Evolutionary conservation across 2,113 vertebrate genomes (phyloP).

Genomic region (Pogona vitticeps): DNA sequence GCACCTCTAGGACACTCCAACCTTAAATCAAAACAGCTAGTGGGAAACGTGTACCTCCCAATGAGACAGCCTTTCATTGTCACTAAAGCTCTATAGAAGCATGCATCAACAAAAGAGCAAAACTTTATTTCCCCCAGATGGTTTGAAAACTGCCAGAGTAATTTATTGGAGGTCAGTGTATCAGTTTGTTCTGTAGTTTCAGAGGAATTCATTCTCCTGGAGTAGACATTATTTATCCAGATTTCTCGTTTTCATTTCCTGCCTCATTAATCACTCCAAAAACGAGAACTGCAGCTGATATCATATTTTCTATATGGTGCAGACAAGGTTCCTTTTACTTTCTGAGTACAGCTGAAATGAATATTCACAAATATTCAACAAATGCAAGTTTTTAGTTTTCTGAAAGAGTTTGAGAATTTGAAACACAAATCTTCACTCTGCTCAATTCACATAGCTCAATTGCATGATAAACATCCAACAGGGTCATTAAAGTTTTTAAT

Average conservation of each 20-base stretch:
- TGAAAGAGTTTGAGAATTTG: not conserved
- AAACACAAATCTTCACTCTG: not conserved
- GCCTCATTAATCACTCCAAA: slow-evolving; percentile 70
- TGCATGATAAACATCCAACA: too few relatives aligned
- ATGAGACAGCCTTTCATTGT: not conserved
- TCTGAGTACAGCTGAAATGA: not conserved
- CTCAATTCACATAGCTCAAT: too few relatives aligned
- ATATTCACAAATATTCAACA: not conserved
- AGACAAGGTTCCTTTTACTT: slow-evolving; percentile 44
- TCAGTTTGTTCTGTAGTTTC: slow-evolving; percentile 57
- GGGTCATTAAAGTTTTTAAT: too few relatives aligned
- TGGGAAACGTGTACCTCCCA: rapidly evolving
- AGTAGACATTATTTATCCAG: slow-evolving; percentile 67
- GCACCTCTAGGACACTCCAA: not conserved
- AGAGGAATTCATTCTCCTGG: slow-evolving; percentile 64
- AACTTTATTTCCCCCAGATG: slow-evolving; percentile 48
- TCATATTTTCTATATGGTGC: slow-evolving; percentile 47
- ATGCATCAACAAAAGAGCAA: not conserved
- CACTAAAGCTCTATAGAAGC: not conserved
- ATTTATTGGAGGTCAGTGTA: slow-evolving; percentile 57
- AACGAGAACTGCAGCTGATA: slow-evolving; percentile 52
- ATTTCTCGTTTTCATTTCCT: slow-evolving; percentile 75
- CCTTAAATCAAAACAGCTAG: slow-evolving; percentile 16
- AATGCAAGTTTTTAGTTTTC: not conserved
- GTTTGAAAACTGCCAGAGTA: slow-evolving; percentile 57